Evolutionary conservation across 2,888 invertebrate species (phyloP).

Genomic region (Nomada ferruginata): DNA sequence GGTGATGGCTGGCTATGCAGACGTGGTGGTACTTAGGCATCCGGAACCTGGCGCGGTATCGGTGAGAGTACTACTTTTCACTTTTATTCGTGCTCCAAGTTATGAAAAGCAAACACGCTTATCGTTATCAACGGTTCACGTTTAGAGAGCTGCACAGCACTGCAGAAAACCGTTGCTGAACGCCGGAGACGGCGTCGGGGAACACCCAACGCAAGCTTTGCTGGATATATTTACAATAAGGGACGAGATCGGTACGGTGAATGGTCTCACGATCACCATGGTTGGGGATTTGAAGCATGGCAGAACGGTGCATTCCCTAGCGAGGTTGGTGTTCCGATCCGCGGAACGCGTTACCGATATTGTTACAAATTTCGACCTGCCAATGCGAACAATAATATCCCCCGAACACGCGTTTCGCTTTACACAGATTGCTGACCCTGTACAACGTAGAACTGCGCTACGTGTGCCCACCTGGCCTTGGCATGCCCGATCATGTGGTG

Average conservation of each 20-base stretch:
- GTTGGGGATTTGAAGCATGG: conserved; percentile 99
- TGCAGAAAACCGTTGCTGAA: conserved; percentile 97
- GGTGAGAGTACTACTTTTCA: conserved; percentile 85
- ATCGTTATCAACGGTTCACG: neutral
- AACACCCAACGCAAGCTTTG: conserved; percentile 99
- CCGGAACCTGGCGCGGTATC: conserved; percentile 95
- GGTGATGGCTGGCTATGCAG: conserved; percentile 96
- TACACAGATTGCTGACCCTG: conserved; percentile 90
- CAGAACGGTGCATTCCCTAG: conserved; percentile 98
- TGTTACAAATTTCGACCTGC: neutral
- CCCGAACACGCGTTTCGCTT: neutral
- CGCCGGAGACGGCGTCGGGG: conserved; percentile 98
- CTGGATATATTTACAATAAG: conserved; percentile 99
- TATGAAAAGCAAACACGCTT: neutral
- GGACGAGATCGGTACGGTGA: conserved; percentile 99
- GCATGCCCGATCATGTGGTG: conserved; percentile 95
- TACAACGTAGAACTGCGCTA: conserved; percentile 97
- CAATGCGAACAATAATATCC: neutral
- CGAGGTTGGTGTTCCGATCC: conserved; percentile 85
- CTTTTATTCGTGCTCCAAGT: neutral
- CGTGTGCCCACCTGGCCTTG: conserved; percentile 93
- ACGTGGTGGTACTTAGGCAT: conserved; percentile 97
- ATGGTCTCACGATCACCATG: conserved; percentile 98
- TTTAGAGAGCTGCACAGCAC: conserved; percentile 91
- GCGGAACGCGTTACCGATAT: neutral